Evolutionary conservation across 2,888 invertebrate species (phyloP).

Genomic region (Andrena haemorrhoa): DNA sequence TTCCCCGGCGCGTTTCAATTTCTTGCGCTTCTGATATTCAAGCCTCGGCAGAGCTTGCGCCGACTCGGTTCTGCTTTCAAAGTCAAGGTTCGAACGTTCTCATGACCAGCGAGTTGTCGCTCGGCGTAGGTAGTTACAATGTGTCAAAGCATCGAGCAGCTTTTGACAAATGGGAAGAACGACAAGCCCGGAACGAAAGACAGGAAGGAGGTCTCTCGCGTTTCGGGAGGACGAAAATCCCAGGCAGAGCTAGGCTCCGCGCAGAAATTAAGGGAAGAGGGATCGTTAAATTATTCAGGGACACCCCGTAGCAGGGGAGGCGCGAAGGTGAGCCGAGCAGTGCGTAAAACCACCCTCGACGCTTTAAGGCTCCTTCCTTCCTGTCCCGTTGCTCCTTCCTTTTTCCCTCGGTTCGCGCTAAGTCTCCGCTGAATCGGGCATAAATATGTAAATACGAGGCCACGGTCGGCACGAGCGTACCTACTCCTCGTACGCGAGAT

Average conservation of each 20-base stretch:
- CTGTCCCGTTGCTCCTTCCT: constrained; percentile 25
- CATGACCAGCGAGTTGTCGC: no score
- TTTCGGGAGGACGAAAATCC: constrained; percentile 7
- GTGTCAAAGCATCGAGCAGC: no score
- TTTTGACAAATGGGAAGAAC: no score
- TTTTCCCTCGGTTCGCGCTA: constrained; percentile 17
- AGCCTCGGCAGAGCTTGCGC: no score
- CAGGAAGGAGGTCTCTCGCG: background rate
- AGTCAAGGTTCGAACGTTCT: background rate
- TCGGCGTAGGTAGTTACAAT: no score
- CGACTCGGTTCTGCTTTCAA: no score
- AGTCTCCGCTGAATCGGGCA: constrained; percentile 32
- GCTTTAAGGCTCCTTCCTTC: constrained; percentile 14
- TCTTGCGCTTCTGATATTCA: background rate
- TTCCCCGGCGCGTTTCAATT: constrained; percentile 1
- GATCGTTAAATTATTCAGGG: constrained; percentile 64
- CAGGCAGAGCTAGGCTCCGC: constrained; percentile 23
- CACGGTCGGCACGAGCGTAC: constrained; percentile 5
- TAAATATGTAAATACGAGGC: constrained; percentile 72
- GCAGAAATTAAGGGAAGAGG: constrained; percentile 53
- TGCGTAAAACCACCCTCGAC: constrained; percentile 57
- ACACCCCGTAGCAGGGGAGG: background rate
- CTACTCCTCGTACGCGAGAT: constrained; percentile 39
- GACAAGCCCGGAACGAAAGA: no score
- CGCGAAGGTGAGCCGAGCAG: constrained; percentile 44